Evolutionary conservation across 2,113 vertebrate genomes (phyloP), one percentile per base, ranked within the genome.

Genomic region (Heterotis niloticus): DNA sequence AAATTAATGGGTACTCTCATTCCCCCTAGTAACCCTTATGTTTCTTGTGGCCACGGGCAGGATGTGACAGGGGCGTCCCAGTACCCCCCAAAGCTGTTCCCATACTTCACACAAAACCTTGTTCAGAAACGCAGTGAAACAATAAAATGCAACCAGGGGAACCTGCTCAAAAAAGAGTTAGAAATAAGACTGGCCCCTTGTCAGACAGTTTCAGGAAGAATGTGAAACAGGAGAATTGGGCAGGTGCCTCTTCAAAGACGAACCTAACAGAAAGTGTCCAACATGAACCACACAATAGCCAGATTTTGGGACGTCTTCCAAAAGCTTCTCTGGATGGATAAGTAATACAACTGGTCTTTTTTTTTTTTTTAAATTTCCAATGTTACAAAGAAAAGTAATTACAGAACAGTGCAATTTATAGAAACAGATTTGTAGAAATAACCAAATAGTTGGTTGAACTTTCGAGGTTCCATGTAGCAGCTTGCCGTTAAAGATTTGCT

Each of bases 41-140:
- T 73, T 56, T 64, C 79, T 64, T 69, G 79, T 68, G 76, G 75
- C 78, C 79, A 78, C n/a, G 59, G 66, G 79, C 76, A 83, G 75
- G 81, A 84, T 74, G 77, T 44, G 34, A 66, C 74, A 44, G 71
- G 44, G 64, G 78, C 83, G 75, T 78, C 79, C 84, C 70, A 76
- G 79, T 84, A 82, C 44, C 81, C 88, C 87, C 88, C 83, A 83
- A 84, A 81, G 84, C 83, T 72, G 88, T 90, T 92, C 90, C 88
- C 90, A 91, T 81, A 90, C 89, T 91, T 91, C 91, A 91, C 91
- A 90, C 87, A 86, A 79, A 82, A 85, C 77, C 82, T 81, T 52
- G 78, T 56, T 79, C 73, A 80, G 76, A 82, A 78, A 64, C 78
- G 81, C 71, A 77, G 59, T 79, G 72, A 64, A 81, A 24, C 51